Evolutionary conservation across 1,140 invertebrate genomes (phyloP), one percentile per base, ranked within the genome.

Genomic region (Drosophila pachea): DNA sequence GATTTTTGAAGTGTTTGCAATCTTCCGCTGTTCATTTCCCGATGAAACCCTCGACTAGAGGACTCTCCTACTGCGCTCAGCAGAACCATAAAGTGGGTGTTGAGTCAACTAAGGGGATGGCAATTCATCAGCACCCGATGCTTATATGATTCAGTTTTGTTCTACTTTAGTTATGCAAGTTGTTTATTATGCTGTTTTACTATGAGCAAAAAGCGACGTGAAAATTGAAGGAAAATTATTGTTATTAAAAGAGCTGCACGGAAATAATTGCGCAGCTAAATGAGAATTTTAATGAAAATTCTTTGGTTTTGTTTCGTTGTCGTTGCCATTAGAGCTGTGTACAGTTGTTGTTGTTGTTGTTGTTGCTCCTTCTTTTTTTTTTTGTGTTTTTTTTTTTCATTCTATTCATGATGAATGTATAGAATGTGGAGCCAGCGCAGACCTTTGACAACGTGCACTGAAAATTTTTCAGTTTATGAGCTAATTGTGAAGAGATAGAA

Each of bases 231-330:
- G 77, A 73, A 86, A 86, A 86, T 86, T 86, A 86, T 74, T 82
- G 74, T 81, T 86, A 86, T 86, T 86, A 86, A 86, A 86, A 86
- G 86, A 65, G 74, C 66, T 86, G 78, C 82, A 75, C 68, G 70
- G 74, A 78, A 86, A 81, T 86, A 86, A 86, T 86, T 86, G 81
- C 78, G 73, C 69, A 79, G 74, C 74, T 84, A 77, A 84, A 84
- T 84, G 81, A 84, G 78, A 79, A 76, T 79, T 84, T 81, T 86
- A 83, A 83, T 83, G 76, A 83, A 83, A 78, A 78, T 76, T 78
- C 78, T 69, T 83, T 83, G 78, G 75, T 78, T 78, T 74, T 52
- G 62, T 62, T 14, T 14, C 31, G 38, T 69, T 65, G 36, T 63
- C 61, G 47, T 54, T 56, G 42, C 61, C 31, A 22, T 22, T 22